Base-by-base conservation (phyloP, 1,140 invertebrate species). In the Metopolophium dirhodum region DNA sequence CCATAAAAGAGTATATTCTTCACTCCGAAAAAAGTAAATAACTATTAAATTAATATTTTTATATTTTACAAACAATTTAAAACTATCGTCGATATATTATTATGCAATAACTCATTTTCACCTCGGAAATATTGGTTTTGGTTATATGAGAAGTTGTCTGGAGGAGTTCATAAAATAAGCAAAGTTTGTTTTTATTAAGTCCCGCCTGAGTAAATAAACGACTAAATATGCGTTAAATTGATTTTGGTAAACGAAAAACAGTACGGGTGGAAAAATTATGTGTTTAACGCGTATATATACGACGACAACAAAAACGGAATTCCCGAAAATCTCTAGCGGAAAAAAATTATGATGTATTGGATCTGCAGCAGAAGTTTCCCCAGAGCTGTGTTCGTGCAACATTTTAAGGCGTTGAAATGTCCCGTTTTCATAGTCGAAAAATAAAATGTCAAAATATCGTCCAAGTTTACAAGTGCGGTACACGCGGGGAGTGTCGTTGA, bases 291-390 rank as follows among this genome's bases (percentile, higher is more conserved):
- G 7, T 20, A 54, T 2, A 18, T 9, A 20, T 35, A 18, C 51
- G 22, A 22, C 22, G 0, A 45, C 86, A 18, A 51, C 22, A 35
- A 87, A 45, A 87, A 35, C 47, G 20, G n/a, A 87, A 88, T 88
- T 88, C n/a, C 86, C 7, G 51, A 54, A 54, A 54, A 54, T 54
- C 20, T 14, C 20, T 35, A 20, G 23, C 2, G 30, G n/a, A 35
- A 88, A 88, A 87, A 51, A 88, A 88, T 35, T 41, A 88, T 88
- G 86, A 88, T 51, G 86, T 88, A 88, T 88, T 88, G 86, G 30
- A 88, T 88, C 86, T 88, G 86, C n/a, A 18, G 14, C 2, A n/a
- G 47, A 88, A 88, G 86, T 88, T 88, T 88, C 7, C 26, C 30
- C 18, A 47, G 45, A 86, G 85, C 85, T 47, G 85, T 86, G 45